Evolutionary conservation across 1,140 invertebrate genomes (phyloP), one percentile per base, ranked within the genome.

Genomic region (Nomia melanderi): DNA sequence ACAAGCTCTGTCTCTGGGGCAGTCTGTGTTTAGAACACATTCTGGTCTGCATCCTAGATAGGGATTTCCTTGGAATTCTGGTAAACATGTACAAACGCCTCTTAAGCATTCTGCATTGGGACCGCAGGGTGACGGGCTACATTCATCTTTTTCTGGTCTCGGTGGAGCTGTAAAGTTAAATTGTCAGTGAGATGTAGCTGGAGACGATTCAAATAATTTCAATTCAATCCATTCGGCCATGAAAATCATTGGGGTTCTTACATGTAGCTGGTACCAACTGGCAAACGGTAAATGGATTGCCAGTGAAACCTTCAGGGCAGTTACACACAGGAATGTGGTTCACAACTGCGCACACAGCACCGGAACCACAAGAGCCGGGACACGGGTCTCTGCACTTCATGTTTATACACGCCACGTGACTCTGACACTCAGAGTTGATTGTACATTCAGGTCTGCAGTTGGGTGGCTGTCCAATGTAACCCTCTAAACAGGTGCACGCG

Each of bases 11-110:
- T 91, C 89, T 29, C 90, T 83, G 27, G 89, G 86, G 84, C 94
- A 95, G 70, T 95, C 94, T 23, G 87, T 82, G 81, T 93, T 93
- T 6, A 90, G 77, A 2, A 92, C 84, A 63, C 92, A 93, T 75
- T 92, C 92, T 14, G 91, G 90, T 67, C 92, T 86, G 74, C 93
- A 93, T 65, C 90, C 87, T 69, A 78, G 78, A 78, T 95, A 95
- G 1, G 95, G 94, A 89, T 94, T 94, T 39, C 95, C 95, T 59
- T 94, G 93, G 87, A 96, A 96, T 60, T 95, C 94, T 17, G 91
- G 88, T 70, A 94, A 77, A 82, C 95, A 96, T 17, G 92, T 92
- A 85, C 95, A 96, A 53, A 91, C 60, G 93, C 90, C 87, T 14
- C 91, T 87, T 17, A 85, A 73, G 75, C 93, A 94, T 67, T 90